These are phyloP conservation scores for Emydura subglobosa DNA, from an alignment of 2,113 vertebrate species.

Conservation along the genomic window DNA sequence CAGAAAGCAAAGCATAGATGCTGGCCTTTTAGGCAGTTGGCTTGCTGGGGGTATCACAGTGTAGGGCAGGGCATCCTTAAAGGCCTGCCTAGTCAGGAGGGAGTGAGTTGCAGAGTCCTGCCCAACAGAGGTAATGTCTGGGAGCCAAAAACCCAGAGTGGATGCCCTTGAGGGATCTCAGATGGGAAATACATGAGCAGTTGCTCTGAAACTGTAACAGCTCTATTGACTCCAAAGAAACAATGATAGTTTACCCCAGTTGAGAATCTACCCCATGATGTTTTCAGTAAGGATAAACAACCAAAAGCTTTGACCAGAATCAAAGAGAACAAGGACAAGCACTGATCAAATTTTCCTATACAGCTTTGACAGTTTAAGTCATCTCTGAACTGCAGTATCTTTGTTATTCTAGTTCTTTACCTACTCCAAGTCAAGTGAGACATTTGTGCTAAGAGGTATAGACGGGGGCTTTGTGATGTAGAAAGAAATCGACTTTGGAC, in stretches of 20 bases:
- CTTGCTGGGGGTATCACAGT: too few relatives aligned
- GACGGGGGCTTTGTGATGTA: background rate
- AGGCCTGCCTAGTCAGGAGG: too few relatives aligned
- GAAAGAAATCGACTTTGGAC: background rate
- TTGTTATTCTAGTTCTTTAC: background rate
- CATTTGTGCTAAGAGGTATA: background rate
- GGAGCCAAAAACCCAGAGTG: too few relatives aligned
- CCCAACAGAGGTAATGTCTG: too few relatives aligned
- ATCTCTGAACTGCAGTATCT: background rate
- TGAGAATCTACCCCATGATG: background rate
- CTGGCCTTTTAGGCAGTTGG: too few relatives aligned
- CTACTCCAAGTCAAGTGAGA: background rate
- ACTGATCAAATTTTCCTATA: background rate
- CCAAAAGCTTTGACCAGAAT: fast-evolving
- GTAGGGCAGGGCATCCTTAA: too few relatives aligned
- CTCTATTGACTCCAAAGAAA: background rate
- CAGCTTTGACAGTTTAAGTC: background rate
- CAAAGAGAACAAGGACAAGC: background rate
- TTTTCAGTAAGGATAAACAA: background rate
- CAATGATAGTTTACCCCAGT: background rate
- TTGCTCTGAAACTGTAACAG: too few relatives aligned
- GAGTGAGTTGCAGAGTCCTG: too few relatives aligned
- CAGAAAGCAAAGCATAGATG: too few relatives aligned
- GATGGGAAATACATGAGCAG: background rate
- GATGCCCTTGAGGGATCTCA: background rate